These are phyloP conservation scores for Drosophila nasuta DNA, from an alignment of 1,140 invertebrate genomes.

Conservation along the genomic window DNA sequence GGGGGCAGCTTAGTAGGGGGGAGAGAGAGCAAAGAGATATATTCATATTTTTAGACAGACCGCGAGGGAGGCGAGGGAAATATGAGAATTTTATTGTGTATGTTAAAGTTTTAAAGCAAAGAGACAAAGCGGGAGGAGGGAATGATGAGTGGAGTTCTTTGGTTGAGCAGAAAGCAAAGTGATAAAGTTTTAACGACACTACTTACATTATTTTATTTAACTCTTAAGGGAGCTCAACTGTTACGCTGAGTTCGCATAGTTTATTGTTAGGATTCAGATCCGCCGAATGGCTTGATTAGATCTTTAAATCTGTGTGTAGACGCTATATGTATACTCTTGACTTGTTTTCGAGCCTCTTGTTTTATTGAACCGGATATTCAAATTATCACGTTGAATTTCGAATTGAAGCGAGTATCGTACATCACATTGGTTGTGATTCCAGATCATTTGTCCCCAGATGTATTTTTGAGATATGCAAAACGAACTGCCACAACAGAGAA, in stretches of 20 bases:
- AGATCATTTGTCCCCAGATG: slow-evolving; percentile 39
- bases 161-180: slow-evolving; percentile 70
- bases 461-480: slow-evolving; percentile 41
- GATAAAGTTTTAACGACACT: slow-evolving; percentile 63
- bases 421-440: slow-evolving; percentile 42
- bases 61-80: slow-evolving; percentile 41
- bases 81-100: slow-evolving; percentile 57
- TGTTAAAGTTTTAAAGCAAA: slow-evolving; percentile 66
- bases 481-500: slow-evolving; percentile 65
- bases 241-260: slow-evolving; percentile 29
- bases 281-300: slow-evolving; percentile 20
- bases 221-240: slow-evolving; percentile 33
- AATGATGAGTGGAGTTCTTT: not conserved
- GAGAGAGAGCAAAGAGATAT: slow-evolving; percentile 49
- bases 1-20: slow-evolving; percentile 5
- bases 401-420: slow-evolving; percentile 8
- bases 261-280: slow-evolving; percentile 25
- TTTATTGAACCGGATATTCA: slow-evolving; percentile 2
- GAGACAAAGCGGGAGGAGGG: not conserved
- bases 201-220: slow-evolving; percentile 37
- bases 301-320: slow-evolving; percentile 22
- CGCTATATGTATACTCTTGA: slow-evolving; percentile 17
- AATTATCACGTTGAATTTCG: slow-evolving; percentile 3
- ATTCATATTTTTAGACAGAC: slow-evolving; percentile 40
- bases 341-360: slow-evolving; percentile 16